Conservation (phyloP, 1,140 invertebrate species). For the Lethocerus indicus region DNA sequence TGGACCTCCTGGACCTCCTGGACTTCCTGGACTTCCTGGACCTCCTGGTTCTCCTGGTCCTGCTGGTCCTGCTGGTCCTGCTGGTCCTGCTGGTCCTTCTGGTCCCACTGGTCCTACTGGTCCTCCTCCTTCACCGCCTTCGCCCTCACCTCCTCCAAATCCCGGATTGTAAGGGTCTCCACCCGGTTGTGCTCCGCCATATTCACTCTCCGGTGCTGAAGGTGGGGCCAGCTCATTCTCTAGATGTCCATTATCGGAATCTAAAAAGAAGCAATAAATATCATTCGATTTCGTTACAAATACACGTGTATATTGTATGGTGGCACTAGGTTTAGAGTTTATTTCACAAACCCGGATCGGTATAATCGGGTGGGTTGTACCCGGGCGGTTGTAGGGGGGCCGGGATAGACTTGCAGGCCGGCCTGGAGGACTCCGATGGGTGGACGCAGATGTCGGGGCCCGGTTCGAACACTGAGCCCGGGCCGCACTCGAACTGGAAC, state of each 20-base stretch:
- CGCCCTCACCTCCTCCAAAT: neutral
- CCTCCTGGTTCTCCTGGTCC: slow-evolving; percentile 7
- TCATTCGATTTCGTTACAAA: slow-evolving; percentile 42
- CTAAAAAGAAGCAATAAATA: slow-evolving; percentile 39
- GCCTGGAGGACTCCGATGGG: slow-evolving; percentile 37
- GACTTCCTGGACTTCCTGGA: slow-evolving; percentile 7
- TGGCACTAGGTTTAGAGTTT: slow-evolving; percentile 33
- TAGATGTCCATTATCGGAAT: slow-evolving; percentile 20
- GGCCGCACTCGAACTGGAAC: slow-evolving; percentile 47
- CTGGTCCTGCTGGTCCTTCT: neutral
- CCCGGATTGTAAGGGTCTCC: neutral
- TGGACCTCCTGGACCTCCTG: neutral
- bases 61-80: neutral
- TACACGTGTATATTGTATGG: slow-evolving; percentile 41
- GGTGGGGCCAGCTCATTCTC: neutral
- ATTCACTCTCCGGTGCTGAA: neutral
- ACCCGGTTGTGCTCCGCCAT: neutral
- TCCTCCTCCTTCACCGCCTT: slow-evolving; percentile 1
- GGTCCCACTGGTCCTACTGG: neutral
- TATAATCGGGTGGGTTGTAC: slow-evolving; percentile 46
- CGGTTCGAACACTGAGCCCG: slow-evolving; percentile 51
- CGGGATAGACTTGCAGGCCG: slow-evolving; percentile 34
- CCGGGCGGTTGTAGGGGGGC: too few relatives aligned
- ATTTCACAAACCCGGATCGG: slow-evolving; percentile 42
- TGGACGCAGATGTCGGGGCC: slow-evolving; percentile 45